Evolutionary conservation across 2,113 vertebrate genomes (phyloP).

Genomic region (Sclerurus mexicanus): DNA sequence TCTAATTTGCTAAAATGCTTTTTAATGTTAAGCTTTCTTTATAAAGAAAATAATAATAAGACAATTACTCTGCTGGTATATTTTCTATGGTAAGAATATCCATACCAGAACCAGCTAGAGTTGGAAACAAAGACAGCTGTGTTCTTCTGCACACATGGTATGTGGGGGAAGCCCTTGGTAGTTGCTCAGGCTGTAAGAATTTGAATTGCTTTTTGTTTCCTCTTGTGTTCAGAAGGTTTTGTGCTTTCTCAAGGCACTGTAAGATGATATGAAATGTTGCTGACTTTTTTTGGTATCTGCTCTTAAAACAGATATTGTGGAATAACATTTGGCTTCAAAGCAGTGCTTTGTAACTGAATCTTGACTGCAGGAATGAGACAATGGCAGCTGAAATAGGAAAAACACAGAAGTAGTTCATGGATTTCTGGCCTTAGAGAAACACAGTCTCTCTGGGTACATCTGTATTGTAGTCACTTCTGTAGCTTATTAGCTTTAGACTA

Average conservation of each 20-base stretch:
- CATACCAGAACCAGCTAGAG: background rate
- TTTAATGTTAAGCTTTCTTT: constrained; percentile 23
- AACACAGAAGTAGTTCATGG: background rate
- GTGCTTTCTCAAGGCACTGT: background rate
- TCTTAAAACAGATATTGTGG: background rate
- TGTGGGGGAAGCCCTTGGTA: background rate
- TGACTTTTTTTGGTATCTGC: background rate
- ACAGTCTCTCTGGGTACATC: background rate
- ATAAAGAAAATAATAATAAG: background rate
- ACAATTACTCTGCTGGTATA: background rate
- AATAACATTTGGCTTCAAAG: background rate
- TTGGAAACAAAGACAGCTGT: background rate
- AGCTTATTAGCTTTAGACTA: background rate
- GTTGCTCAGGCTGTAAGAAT: background rate
- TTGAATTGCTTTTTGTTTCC: background rate
- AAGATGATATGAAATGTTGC: background rate
- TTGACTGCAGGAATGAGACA: background rate
- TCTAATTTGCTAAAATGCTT: constrained; percentile 53
- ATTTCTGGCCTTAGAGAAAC: background rate
- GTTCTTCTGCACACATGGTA: background rate
- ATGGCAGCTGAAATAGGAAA: background rate
- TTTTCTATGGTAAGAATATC: background rate
- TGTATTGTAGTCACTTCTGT: background rate
- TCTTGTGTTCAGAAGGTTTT: background rate
- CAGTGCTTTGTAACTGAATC: background rate